Evolutionary conservation across 2,797 vertebrate species (phyloP), one percentile per base, ranked within the genome.

Genomic region (Clarias laeviceps): DNA sequence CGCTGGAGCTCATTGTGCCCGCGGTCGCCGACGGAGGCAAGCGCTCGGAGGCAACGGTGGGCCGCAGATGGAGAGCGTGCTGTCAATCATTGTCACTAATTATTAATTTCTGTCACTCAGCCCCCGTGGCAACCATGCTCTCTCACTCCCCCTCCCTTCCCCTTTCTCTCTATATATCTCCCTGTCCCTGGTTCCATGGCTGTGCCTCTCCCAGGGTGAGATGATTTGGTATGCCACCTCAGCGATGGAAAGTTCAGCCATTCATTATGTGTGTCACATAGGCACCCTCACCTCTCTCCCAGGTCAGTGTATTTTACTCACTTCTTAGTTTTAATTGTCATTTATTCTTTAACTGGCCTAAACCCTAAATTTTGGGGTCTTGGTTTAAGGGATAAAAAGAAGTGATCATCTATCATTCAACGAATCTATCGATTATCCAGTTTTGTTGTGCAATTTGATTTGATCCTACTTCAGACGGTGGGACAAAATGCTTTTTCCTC

Each of bases 71-170:
- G 97, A 98, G 97, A 94, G 96, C 94, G 95, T 90, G 90, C 97
- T 97, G 98, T 97, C 98, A 99, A 97, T 99, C 98, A 99, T 97
- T 98, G 97, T 99, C 98, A 99, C 97, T 98, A 98, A 99, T 99
- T 98, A 99, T 99, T 99, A 99, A 97, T 97, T 98, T 97, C 97
- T 99, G 98, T 98, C 98, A 99, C 97, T 99, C 97, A 98, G 95
- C 96, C 97, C 96, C 97, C 93, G 89, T 97, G 96, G 97, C 96
- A 95, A 96, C 96, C 92, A 92, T 91, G 90, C 90, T 92, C 92
- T 92, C 93, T 91, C 89, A 89, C 91, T 88, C 89, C 84, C 89
- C 50, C 91, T 90, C 88, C 85, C 85, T 76, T 50, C 81, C 88
- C 89, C 84, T 68, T 87, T 85, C 78, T 76, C 88, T 88, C 70